phyloP scores from a whole-genome alignment of 2,888 invertebrate genomes.

The Pandemis heparana region DNA sequence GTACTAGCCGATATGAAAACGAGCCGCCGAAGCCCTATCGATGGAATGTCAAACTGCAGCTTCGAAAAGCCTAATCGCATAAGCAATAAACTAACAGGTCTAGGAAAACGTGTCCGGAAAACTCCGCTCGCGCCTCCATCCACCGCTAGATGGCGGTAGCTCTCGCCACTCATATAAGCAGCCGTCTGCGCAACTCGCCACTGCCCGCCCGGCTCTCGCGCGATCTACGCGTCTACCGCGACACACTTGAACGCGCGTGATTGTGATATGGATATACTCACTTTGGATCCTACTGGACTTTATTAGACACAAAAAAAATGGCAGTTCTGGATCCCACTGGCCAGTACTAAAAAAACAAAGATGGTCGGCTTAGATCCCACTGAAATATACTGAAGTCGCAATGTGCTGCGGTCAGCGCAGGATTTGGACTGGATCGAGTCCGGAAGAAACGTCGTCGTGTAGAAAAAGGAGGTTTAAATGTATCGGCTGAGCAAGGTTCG shows the following conservation, averaged over 20 bases:
- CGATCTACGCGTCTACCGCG: slow-evolving; percentile 52
- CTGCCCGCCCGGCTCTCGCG: slow-evolving; percentile 66
- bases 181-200: slow-evolving; percentile 59
- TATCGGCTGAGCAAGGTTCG: slow-evolving; percentile 38
- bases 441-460: slow-evolving; percentile 80
- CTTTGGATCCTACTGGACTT: slow-evolving; percentile 81
- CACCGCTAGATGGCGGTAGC: slow-evolving; percentile 71
- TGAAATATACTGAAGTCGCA: slow-evolving; percentile 76
- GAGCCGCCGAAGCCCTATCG: not conserved
- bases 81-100: not conserved
- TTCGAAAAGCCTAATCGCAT: slow-evolving; percentile 3
- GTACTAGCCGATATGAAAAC: not conserved
- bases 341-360: slow-evolving; percentile 59
- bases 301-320: slow-evolving; percentile 67
- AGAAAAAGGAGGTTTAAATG: slow-evolving; percentile 74
- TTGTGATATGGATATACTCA: slow-evolving; percentile 75
- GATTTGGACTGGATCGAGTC: slow-evolving; percentile 75
- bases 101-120: slow-evolving; percentile 34
- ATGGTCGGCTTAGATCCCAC: slow-evolving; percentile 81
- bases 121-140: slow-evolving; percentile 60
- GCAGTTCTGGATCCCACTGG: slow-evolving; percentile 78
- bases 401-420: slow-evolving; percentile 82
- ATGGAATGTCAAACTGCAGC: slow-evolving; percentile 2
- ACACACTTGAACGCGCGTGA: slow-evolving; percentile 54
- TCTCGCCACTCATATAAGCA: slow-evolving; percentile 72